These are phyloP conservation scores for Idris sp. DNA, from an alignment of 1,140 invertebrate genomes.

Conservation along the genomic window DNA sequence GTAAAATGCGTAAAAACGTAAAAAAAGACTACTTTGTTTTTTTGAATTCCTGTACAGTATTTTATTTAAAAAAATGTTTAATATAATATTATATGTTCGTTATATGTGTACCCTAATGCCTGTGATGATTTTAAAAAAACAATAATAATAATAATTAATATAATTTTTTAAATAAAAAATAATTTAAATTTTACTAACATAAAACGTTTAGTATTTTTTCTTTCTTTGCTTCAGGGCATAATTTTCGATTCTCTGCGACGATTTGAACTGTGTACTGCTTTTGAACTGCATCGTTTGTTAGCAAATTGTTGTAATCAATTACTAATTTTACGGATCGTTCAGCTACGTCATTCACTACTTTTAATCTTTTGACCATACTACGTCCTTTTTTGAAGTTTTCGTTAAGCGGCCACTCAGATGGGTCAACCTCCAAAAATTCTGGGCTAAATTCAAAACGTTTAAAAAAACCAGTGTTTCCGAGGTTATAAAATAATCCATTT, in stretches of 20 bases:
- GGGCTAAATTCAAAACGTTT: conserved; percentile 25
- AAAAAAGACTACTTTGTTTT: too few relatives aligned
- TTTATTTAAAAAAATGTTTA: too few relatives aligned
- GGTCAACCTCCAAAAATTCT: conserved; percentile 28
- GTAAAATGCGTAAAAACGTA: too few relatives aligned
- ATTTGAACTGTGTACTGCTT: conserved; percentile 18
- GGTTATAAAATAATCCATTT: conserved; percentile 31
- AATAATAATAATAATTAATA: not conserved
- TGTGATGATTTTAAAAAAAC: too few relatives aligned
- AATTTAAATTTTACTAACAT: conserved; percentile 6
- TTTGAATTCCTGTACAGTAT: too few relatives aligned
- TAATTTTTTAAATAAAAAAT: not conserved
- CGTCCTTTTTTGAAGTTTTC: conserved; percentile 1
- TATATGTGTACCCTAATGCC: too few relatives aligned
- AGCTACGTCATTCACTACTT: conserved; percentile 17
- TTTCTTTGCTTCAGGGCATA: conserved; percentile 4
- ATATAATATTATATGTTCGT: too few relatives aligned
- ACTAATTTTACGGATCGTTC: conserved; percentile 16
- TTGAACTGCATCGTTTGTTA: conserved; percentile 14
- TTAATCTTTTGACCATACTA: not conserved
- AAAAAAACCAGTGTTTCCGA: conserved; percentile 16
- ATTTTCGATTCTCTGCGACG: conserved; percentile 10
- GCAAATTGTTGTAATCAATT: conserved; percentile 11
- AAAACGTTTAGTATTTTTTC: not conserved
- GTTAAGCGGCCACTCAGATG: conserved; percentile 4